Percentiles rank a stretch among this genome's conserved stretches.
Conservation (phyloP, 2,113 vertebrate species). For the Hippoglossus stenolepis region DNA sequence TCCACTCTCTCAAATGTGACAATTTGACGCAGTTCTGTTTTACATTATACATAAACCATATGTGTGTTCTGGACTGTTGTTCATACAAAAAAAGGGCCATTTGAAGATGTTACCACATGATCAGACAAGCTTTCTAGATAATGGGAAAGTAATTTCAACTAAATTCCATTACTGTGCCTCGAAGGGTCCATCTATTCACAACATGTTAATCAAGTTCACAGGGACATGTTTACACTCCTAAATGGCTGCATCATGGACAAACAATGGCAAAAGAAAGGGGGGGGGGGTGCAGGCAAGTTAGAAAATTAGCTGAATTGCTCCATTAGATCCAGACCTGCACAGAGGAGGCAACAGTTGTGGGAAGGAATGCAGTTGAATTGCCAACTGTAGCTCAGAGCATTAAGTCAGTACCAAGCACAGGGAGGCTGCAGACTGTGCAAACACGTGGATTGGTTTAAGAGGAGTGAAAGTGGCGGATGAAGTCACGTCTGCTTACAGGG, state of each 20-base stretch:
- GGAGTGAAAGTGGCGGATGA: conserved; percentile 59
- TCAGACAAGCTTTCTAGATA: neutral
- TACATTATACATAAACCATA: neutral
- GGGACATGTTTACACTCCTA: conserved; percentile 11
- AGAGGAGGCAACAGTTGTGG: conserved; percentile 23
- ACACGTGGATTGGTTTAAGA: conserved; percentile 73
- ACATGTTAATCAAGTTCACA: neutral
- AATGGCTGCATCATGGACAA: conserved; percentile 6
- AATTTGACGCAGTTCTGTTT: neutral
- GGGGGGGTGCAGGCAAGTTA: neutral
- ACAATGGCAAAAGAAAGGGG: conserved; percentile 2
- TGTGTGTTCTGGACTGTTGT: too few species aligned
- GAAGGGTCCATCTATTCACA: neutral
- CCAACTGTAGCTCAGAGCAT: conserved; percentile 45
- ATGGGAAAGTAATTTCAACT: neutral
- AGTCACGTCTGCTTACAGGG: conserved; percentile 1
- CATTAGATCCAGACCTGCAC: conserved; percentile 25
- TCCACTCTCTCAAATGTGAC: neutral
- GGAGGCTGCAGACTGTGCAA: conserved; percentile 25
- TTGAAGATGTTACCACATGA: neutral
- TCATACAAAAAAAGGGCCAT: neutral
- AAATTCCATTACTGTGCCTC: neutral
- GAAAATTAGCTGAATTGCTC: conserved; percentile 9
- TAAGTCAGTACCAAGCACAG: conserved; percentile 58
- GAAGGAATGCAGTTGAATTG: conserved; percentile 39